Evolutionary conservation across 2,888 invertebrate genomes (phyloP).

Genomic region (Brachynemurus nebulosus): DNA sequence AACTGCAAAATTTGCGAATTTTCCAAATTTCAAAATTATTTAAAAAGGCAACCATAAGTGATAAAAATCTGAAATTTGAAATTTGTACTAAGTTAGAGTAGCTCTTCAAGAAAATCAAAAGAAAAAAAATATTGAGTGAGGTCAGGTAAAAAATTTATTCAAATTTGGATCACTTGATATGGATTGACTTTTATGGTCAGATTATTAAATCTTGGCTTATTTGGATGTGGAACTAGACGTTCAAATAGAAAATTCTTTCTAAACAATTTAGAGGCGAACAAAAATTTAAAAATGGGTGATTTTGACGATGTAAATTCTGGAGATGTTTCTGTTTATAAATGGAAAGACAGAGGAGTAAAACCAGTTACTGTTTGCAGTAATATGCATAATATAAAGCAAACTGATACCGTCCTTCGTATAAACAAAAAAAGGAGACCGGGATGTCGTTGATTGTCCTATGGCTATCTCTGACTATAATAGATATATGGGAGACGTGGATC

Average conservation of each 20-base stretch:
- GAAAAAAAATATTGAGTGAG: no score
- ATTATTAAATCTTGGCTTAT: slow-evolving; percentile 17
- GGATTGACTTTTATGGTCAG: no score
- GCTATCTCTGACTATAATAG: slow-evolving; percentile 21
- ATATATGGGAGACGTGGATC: slow-evolving; percentile 24
- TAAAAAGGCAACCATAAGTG: no score
- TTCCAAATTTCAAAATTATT: no score
- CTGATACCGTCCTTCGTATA: slow-evolving; percentile 16
- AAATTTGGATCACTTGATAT: no score
- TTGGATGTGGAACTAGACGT: slow-evolving; percentile 23
- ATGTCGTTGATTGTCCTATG: slow-evolving; percentile 19
- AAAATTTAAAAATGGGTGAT: slow-evolving; percentile 18
- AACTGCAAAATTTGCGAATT: no score
- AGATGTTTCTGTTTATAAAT: slow-evolving; percentile 20
- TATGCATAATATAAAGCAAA: slow-evolving; percentile 17
- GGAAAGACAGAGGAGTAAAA: slow-evolving; percentile 23
- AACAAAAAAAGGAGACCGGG: slow-evolving; percentile 19
- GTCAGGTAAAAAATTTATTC: no score
- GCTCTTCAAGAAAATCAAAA: no score
- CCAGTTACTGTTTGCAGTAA: slow-evolving; percentile 18
- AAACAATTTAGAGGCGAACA: slow-evolving; percentile 20
- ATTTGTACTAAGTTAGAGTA: no score
- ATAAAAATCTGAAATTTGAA: no score
- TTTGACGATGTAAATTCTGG: slow-evolving; percentile 17
- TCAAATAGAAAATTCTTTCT: slow-evolving; percentile 21